Evolutionary conservation across 1,140 invertebrate genomes (phyloP), one percentile per base, ranked within the genome.

Genomic region (Matsumurasca onukii): DNA sequence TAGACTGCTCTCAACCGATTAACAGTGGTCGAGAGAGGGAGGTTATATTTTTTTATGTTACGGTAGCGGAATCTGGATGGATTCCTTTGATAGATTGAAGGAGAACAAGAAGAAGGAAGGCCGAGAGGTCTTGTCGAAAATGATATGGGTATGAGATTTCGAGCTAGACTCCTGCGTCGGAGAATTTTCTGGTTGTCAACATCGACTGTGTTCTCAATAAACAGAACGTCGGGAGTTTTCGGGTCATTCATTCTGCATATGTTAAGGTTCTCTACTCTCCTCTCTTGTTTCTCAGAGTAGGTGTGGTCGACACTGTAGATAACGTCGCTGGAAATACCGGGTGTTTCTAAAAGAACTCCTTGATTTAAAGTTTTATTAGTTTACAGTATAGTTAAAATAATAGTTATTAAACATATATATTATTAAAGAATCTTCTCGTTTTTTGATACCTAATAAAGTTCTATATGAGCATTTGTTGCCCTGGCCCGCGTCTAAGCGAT

Each of bases 1-100:
- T n/a, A n/a, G n/a, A n/a, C n/a, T n/a, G n/a, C 49, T 12, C 30
- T 55, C 52, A 67, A 55, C 66, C 66, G 31, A 68, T 68, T 17
- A 68, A 45, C 25, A 68, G 29, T 31, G 66, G 66, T 34, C 66
- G 29, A 31, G 66, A 68, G 29, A 68, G 31, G 24, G 66, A 68
- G 17, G 66, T 68, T 20, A 68, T 31, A 61, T 68, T 68, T 45
- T n/a, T 68, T 68, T 13, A 68, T 59, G 27, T 52, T 57, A 24
- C 66, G 49, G 55, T 68, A 68, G 30, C 66, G 51, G 30, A 52
- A 52, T 31, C 66, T 17, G 3, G 31, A 66, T 2, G 27, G 63
- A 27, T 29, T 49, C 63, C 31, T 66, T 49, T 66, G 12, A 29
- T 66, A 45, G 15, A 31, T 17, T 20, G 66, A 67, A 15, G 66